Conservation (phyloP, 2,888 invertebrate species). For the Drosophila longiperda region DNA sequence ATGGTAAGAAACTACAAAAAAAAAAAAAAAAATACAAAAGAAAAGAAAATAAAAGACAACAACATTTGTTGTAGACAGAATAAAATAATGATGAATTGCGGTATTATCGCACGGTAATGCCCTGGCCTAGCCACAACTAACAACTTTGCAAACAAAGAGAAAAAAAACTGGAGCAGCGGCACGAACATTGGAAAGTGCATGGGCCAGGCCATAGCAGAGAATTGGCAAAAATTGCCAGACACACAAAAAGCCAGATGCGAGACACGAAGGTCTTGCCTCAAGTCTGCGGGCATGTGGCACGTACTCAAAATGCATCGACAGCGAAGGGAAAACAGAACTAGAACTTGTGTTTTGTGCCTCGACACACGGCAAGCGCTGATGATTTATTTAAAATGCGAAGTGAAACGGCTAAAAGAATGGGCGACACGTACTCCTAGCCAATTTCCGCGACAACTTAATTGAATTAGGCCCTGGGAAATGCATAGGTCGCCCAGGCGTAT, state of each 20-base stretch:
- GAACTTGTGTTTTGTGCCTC: constrained; percentile 24
- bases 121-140: constrained; percentile 52
- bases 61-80: constrained; percentile 46
- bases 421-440: constrained; percentile 65
- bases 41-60: constrained; percentile 24
- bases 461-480: constrained; percentile 63
- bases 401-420: constrained; percentile 48
- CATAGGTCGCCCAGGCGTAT: constrained; percentile 45
- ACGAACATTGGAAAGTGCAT: constrained; percentile 72
- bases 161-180: constrained; percentile 71
- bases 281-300: constrained; percentile 47
- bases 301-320: constrained; percentile 76
- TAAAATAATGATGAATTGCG: constrained; percentile 83
- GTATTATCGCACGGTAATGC: constrained; percentile 80
- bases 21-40: constrained; percentile 20
- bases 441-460: constrained; percentile 75
- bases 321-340: constrained; percentile 24
- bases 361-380: constrained; percentile 61
- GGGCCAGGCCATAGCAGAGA: constrained; percentile 19
- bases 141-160: constrained; percentile 14
- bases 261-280: constrained; percentile 43
- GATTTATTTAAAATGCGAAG: constrained; percentile 83
- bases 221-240: constrained; percentile 65
- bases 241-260: constrained; percentile 11
- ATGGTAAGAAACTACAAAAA: constrained; percentile 26